A percentile compares a stretch with the other conserved stretches of the same genome.
Conservation (phyloP, 1,140 invertebrate species). For the Drosophila nigromelanica region DNA sequence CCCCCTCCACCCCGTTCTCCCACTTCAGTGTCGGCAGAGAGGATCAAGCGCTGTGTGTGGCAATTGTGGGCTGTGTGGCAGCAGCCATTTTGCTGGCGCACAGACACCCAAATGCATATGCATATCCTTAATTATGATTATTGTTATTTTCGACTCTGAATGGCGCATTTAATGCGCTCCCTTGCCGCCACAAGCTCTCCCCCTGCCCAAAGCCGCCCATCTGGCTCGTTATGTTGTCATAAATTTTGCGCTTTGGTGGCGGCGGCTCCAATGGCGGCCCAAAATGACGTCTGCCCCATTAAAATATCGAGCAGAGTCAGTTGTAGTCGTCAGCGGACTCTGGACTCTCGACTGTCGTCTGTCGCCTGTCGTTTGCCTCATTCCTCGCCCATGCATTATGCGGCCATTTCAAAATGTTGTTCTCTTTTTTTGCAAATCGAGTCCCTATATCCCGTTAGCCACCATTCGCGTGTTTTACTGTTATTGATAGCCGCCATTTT, state of each 20-base stretch:
- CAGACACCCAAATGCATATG: constrained; percentile 60
- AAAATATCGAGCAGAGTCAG: constrained; percentile 70
- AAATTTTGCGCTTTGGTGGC: constrained; percentile 78
- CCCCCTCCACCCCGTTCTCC: constrained; percentile 2
- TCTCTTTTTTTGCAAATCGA: constrained; percentile 32
- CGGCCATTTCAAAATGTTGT: constrained; percentile 55
- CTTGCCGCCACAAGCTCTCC: not conserved
- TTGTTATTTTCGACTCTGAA: constrained; percentile 78
- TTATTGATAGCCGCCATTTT: constrained; percentile 68
- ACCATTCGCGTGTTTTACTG: constrained; percentile 51
- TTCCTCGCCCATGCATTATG: constrained; percentile 55
- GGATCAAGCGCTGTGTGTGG: constrained; percentile 57
- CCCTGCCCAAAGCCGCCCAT: constrained; percentile 13
- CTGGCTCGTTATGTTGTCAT: constrained; percentile 78
- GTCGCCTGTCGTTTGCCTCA: not conserved
- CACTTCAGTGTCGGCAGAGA: constrained; percentile 30
- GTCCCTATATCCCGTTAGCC: constrained; percentile 32
- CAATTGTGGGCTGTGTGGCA: constrained; percentile 15
- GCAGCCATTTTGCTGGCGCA: constrained; percentile 34
- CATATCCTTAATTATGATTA: constrained; percentile 82
- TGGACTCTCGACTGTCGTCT: constrained; percentile 14
- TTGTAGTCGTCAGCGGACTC: constrained; percentile 27
- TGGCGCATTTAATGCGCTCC: constrained; percentile 74
- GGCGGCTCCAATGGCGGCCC: constrained; percentile 58
- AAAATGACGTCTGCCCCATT: constrained; percentile 80